Conservation (phyloP, 2,113 vertebrate genomes). For the Syrmaticus mikado region DNA sequence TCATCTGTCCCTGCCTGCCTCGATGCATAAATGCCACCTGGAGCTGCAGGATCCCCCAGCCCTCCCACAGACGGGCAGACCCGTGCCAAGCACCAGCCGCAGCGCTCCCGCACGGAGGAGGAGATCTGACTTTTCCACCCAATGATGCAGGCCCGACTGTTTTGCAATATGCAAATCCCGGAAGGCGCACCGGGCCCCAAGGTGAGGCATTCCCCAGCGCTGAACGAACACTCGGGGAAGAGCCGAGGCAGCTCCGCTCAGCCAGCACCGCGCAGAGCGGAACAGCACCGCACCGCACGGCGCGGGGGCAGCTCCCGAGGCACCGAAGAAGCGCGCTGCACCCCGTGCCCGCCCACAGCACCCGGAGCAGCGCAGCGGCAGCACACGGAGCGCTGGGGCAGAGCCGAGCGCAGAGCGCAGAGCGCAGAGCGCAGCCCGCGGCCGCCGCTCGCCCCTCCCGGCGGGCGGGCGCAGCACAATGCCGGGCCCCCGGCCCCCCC, state of each 20-base stretch:
- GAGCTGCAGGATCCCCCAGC: background rate
- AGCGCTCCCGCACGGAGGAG: background rate
- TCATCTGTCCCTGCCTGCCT: background rate
- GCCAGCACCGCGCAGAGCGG: no score
- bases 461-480: background rate
- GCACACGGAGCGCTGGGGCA: no score
- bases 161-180: background rate
- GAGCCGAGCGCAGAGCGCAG: no score
- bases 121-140: background rate
- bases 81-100: background rate
- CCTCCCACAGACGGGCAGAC: background rate
- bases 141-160: background rate
- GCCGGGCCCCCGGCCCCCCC: slow-evolving; percentile 32
- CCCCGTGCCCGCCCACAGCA: no score
- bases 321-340: background rate
- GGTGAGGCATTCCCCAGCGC: background rate
- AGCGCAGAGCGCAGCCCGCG: background rate
- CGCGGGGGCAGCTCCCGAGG: background rate
- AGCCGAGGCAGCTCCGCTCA: background rate
- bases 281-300: background rate
- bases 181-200: background rate
- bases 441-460: background rate
- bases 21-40: background rate
- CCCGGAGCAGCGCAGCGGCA: no score
- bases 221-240: background rate